phyloP scores from a whole-genome alignment of 2,888 invertebrate species.

The Microplitis deprimator region DNA sequence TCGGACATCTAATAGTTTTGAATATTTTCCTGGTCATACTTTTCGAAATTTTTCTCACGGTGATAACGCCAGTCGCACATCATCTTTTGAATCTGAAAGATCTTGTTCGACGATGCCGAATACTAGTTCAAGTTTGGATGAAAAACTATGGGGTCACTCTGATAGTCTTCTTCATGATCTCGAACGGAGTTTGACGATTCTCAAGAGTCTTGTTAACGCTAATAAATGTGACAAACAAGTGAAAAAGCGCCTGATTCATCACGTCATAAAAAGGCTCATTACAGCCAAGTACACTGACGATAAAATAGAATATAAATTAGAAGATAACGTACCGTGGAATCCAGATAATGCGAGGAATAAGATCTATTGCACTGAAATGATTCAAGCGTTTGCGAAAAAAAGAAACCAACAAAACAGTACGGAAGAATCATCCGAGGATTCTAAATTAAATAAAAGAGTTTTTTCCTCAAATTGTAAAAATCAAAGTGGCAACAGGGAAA shows the following conservation, averaged over 20 bases:
- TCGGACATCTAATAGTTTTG: constrained; percentile 79
- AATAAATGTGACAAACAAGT: constrained; percentile 75
- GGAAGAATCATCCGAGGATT: constrained; percentile 64
- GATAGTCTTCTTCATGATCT: constrained; percentile 75
- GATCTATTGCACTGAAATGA: constrained; percentile 64
- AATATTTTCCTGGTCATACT: constrained; percentile 75
- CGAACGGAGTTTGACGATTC: constrained; percentile 76
- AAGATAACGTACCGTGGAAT: constrained; percentile 71
- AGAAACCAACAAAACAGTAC: constrained; percentile 46
- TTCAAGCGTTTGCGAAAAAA: constrained; percentile 64
- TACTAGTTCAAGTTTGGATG: constrained; percentile 68
- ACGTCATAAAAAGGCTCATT: constrained; percentile 77
- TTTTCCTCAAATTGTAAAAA: constrained; percentile 44
- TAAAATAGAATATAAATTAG: constrained; percentile 65
- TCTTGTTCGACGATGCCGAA: constrained; percentile 68
- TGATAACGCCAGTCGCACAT: constrained; percentile 61
- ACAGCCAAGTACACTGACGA: constrained; percentile 77
- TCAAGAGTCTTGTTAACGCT: constrained; percentile 76
- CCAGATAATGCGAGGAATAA: constrained; percentile 67
- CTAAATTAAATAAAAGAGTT: constrained; percentile 58
- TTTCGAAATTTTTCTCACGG: constrained; percentile 73
- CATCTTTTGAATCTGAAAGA: constrained; percentile 62
- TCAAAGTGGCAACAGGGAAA: neutral
- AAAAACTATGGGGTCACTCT: constrained; percentile 69
- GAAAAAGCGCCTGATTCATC: constrained; percentile 78